phyloP scores from a whole-genome alignment of 1,140 invertebrate genomes.

The Eumeta japonica region DNA sequence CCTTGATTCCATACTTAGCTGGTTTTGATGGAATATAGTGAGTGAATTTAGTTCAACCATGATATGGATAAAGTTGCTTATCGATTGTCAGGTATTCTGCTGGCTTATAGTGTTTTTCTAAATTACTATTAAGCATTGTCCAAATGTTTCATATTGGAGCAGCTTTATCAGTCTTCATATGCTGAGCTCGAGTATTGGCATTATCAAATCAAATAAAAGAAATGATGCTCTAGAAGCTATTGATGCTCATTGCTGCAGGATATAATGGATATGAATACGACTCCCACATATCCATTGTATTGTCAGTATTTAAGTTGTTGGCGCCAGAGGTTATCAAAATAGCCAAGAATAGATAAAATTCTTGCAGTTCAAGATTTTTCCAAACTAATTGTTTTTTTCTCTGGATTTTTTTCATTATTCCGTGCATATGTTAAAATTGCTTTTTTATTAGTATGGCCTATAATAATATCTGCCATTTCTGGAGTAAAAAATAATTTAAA shows the following conservation, averaged over 20 bases:
- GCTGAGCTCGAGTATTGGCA: constrained; percentile 14
- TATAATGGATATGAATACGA: constrained; percentile 1
- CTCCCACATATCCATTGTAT: not conserved
- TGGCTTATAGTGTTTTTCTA: constrained; percentile 17
- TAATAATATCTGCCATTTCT: too few relatives aligned
- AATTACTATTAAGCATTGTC: constrained; percentile 18
- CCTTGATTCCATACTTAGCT: constrained; percentile 50
- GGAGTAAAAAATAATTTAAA: too few relatives aligned
- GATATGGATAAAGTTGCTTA: constrained; percentile 27
- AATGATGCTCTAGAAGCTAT: constrained; percentile 2
- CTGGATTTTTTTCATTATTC: too few relatives aligned
- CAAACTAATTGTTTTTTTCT: too few relatives aligned
- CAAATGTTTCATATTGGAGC: constrained; percentile 20
- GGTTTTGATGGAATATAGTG: constrained; percentile 49
- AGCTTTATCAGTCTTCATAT: constrained; percentile 17
- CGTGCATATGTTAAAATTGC: too few relatives aligned
- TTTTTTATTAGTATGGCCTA: too few relatives aligned
- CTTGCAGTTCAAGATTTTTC: too few relatives aligned
- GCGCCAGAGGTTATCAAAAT: too few relatives aligned
- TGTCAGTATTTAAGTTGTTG: too few relatives aligned
- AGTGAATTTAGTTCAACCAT: constrained; percentile 31
- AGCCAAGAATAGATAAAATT: too few relatives aligned
- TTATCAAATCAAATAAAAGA: constrained; percentile 30
- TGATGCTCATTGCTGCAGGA: not conserved
- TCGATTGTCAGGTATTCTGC: constrained; percentile 23